Evolutionary conservation across 1,140 invertebrate genomes (phyloP).

Genomic region (Rhagoletis zephyria): DNA sequence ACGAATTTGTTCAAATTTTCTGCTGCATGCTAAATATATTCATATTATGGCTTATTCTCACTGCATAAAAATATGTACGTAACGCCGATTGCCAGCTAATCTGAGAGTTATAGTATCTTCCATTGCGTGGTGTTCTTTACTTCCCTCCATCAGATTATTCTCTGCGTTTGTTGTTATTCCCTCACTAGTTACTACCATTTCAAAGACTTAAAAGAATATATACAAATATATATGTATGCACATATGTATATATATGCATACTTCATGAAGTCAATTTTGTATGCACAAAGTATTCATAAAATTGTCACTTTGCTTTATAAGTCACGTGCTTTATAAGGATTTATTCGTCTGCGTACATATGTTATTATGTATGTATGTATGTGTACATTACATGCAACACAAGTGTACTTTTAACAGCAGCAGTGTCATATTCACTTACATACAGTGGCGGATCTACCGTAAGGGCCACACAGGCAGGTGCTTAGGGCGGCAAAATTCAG

Average conservation of each 20-base stretch:
- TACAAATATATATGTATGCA: not conserved
- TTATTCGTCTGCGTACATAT: not conserved
- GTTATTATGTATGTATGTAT: not conserved
- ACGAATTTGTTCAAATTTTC: not conserved
- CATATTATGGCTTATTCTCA: not conserved
- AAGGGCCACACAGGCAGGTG: too few relatives aligned
- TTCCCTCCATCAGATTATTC: too few relatives aligned
- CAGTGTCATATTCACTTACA: not conserved
- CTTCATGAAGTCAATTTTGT: conserved; percentile 1
- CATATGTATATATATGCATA: not conserved
- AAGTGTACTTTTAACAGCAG: not conserved
- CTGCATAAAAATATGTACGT: not conserved
- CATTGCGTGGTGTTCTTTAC: too few relatives aligned
- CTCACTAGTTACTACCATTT: too few relatives aligned
- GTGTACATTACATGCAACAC: not conserved
- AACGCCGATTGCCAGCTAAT: not conserved
- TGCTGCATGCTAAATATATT: not conserved
- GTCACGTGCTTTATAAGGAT: conserved; percentile 25
- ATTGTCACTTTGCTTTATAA: conserved; percentile 43
- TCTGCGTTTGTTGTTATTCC: too few relatives aligned
- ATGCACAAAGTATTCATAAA: conserved; percentile 38
- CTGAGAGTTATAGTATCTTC: not conserved
- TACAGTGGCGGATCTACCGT: not conserved
- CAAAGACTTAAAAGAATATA: not conserved
- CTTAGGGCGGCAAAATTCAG: too few relatives aligned